phyloP scores from a whole-genome alignment of 37 sponge, comb jelly and placozoan genomes.

The Trichoplax adhaerens region DNA sequence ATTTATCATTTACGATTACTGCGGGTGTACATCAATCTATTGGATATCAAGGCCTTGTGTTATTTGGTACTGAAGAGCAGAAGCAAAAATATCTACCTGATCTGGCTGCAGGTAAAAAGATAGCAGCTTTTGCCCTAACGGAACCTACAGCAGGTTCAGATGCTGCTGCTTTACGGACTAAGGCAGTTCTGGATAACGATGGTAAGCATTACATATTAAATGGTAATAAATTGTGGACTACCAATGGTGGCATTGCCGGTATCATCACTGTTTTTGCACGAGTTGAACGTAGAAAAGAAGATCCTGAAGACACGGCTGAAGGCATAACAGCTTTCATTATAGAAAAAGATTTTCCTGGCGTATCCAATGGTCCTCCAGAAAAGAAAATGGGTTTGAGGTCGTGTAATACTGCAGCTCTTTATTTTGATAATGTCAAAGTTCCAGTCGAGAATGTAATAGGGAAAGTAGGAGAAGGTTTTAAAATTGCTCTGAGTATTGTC shows the following conservation, averaged over 20 bases:
- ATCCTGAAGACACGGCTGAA: constrained; percentile 29
- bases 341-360: constrained; percentile 74
- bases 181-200: constrained; percentile 76
- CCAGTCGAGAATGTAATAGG: constrained; percentile 89
- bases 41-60: constrained; percentile 42
- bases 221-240: constrained; percentile 97
- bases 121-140: constrained; percentile 92
- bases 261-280: constrained; percentile 95
- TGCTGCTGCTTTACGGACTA: constrained; percentile 69
- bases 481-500: constrained; percentile 96
- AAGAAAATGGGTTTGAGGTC: constrained; percentile 99
- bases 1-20: no score
- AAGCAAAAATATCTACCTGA: constrained; percentile 80
- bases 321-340: constrained; percentile 95
- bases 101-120: constrained; percentile 66
- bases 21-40: constrained; percentile 1
- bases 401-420: constrained; percentile 79
- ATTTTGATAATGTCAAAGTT: constrained; percentile 77
- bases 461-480: constrained; percentile 18
- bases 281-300: constrained; percentile 28
- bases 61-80: constrained; percentile 84
- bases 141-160: constrained; percentile 94
- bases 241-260: constrained; percentile 96
- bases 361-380: constrained; percentile 82
- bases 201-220: constrained; percentile 92